These are phyloP conservation scores for Drosophila lacertosa DNA, from an alignment of 1,140 invertebrate species.

Conservation along the genomic window DNA sequence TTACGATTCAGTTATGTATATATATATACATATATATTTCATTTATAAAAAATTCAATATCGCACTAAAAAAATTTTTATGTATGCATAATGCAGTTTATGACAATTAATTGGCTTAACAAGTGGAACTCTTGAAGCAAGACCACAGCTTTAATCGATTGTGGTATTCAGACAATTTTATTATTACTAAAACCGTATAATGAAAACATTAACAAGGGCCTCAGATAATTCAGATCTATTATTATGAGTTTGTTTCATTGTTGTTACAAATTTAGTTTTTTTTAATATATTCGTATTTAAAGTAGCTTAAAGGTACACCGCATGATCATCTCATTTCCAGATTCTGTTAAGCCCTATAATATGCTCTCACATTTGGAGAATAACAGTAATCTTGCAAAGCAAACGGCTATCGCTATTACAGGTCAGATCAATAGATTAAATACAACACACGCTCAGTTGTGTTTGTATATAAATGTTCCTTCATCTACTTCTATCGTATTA, in stretches of 20 bases:
- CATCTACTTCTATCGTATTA: constrained; percentile 46
- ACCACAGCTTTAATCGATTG: no score
- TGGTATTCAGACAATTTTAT: no score
- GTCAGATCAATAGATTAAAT: constrained; percentile 67
- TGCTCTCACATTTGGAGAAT: constrained; percentile 84
- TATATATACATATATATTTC: no score
- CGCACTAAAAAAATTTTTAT: no score
- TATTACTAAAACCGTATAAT: no score
- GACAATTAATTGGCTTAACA: no score
- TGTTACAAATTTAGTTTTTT: constrained; percentile 22
- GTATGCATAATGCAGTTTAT: no score
- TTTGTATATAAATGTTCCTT: constrained; percentile 47
- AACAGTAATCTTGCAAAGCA: constrained; percentile 83
- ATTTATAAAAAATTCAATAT: no score
- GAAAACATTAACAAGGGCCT: no score
- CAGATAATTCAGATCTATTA: neutral
- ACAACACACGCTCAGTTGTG: constrained; percentile 23
- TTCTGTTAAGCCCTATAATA: constrained; percentile 83
- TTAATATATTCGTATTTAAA: constrained; percentile 13
- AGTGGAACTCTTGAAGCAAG: no score
- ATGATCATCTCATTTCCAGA: constrained; percentile 82
- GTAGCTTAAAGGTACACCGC: constrained; percentile 49
- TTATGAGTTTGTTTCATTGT: constrained; percentile 11
- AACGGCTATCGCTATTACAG: constrained; percentile 83
- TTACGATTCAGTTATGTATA: no score